These are phyloP conservation scores for Oriolus oriolus DNA, from an alignment of 2,113 vertebrate species.

Conservation along the genomic window DNA sequence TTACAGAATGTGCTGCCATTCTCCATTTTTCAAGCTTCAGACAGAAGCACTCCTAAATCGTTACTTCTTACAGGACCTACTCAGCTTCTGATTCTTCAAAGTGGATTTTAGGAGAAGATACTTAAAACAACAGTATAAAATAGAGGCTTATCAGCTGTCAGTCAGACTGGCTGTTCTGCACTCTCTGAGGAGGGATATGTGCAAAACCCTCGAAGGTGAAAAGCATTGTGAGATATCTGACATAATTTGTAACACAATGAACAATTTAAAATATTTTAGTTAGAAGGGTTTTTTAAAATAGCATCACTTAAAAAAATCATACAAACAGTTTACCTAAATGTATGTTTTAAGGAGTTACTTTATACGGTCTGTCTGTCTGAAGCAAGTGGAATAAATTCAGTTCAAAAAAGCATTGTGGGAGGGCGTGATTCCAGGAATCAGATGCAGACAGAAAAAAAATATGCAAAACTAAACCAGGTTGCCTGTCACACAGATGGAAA, in stretches of 20 bases:
- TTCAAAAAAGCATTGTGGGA: background rate
- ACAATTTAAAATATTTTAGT: background rate
- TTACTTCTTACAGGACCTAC: background rate
- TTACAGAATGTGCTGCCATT: background rate
- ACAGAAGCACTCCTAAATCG: background rate
- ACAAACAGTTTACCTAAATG: background rate
- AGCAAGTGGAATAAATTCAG: background rate
- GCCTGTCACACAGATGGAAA: background rate
- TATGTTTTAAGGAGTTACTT: background rate
- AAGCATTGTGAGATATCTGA: background rate
- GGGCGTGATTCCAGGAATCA: background rate
- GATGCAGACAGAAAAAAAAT: background rate
- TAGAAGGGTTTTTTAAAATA: background rate
- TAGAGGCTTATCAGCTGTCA: background rate
- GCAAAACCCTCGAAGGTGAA: background rate
- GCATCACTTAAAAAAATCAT: background rate
- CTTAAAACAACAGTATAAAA: background rate
- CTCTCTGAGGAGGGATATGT: accelerated
- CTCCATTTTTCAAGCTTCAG: background rate
- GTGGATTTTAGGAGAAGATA: background rate
- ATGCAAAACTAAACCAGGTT: background rate
- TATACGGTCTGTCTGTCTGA: background rate
- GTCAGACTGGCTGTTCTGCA: background rate
- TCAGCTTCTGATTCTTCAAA: background rate
- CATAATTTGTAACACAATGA: background rate